Percentiles rank a stretch among this genome's conserved stretches.
Evolutionary conservation across 2,113 vertebrate species (phyloP).

Genomic region (Tachysurus vachellii): DNA sequence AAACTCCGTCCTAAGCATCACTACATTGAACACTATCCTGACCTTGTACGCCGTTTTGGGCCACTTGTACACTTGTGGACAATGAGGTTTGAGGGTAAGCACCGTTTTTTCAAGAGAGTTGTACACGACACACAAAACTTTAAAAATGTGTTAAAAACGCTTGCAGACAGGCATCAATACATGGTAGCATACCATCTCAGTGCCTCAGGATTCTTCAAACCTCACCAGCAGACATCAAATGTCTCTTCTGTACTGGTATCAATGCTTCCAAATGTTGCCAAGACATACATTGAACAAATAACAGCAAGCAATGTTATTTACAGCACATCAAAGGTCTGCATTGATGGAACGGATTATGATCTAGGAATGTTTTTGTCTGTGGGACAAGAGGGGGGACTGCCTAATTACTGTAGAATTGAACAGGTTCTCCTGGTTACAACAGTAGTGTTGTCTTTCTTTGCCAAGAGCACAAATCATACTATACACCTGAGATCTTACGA

Average conservation of each 20-base stretch:
- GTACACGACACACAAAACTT: too few species aligned
- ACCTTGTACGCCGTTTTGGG: slow-evolving; percentile 37
- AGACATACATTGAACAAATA: slow-evolving; percentile 11
- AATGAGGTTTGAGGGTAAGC: slow-evolving; percentile 52
- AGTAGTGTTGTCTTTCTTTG: slow-evolving; percentile 10
- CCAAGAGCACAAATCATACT: background rate
- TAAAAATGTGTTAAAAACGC: background rate
- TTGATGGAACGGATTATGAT: slow-evolving; percentile 45
- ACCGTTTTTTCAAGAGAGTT: slow-evolving; percentile 38
- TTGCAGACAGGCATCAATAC: background rate
- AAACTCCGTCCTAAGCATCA: background rate
- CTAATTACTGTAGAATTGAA: slow-evolving; percentile 43
- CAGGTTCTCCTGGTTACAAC: slow-evolving; percentile 35
- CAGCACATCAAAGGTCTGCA: slow-evolving; percentile 32
- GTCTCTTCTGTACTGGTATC: slow-evolving; percentile 38
- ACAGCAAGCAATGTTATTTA: slow-evolving; percentile 23
- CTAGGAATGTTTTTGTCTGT: slow-evolving; percentile 45
- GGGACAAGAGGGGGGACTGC: background rate
- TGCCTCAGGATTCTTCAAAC: background rate
- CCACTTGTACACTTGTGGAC: slow-evolving; percentile 46
- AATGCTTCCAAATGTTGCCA: slow-evolving; percentile 25
- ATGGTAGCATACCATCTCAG: background rate
- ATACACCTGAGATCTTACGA: too few species aligned
- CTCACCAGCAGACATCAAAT: slow-evolving; percentile 35
- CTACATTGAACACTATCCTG: slow-evolving; percentile 47